phyloP scores from a whole-genome alignment of 2,888 invertebrate species.

The Bellardia bayeri region DNA sequence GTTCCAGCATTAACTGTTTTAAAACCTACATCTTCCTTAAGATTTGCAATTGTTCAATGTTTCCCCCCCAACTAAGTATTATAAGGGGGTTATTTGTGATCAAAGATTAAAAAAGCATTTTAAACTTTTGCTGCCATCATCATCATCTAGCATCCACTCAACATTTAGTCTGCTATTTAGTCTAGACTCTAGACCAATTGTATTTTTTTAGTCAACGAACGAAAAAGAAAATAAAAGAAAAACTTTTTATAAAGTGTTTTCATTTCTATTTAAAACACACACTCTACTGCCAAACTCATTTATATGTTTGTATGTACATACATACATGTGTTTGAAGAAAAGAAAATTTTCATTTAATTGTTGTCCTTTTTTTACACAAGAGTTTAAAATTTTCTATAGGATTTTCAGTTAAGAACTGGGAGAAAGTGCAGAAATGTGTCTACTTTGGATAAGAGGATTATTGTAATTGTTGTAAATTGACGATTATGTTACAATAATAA shows the following conservation, averaged over 20 bases:
- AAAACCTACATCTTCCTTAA: no score
- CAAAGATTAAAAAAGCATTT: conserved; percentile 57
- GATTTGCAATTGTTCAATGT: not conserved
- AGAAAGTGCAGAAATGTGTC: not conserved
- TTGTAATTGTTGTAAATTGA: conserved; percentile 73
- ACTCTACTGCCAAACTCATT: not conserved
- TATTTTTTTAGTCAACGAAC: not conserved
- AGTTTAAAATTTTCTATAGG: conserved; percentile 38
- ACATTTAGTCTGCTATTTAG: conserved; percentile 11
- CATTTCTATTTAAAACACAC: conserved; percentile 10
- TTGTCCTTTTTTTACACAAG: conserved; percentile 45
- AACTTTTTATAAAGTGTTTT: conserved; percentile 46
- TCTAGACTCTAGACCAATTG: conserved; percentile 62
- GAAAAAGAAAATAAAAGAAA: not conserved
- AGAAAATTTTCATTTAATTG: conserved; percentile 36
- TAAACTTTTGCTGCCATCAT: conserved; percentile 52
- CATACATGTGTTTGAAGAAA: not conserved
- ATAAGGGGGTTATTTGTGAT: conserved; percentile 1
- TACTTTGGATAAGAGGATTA: conserved; percentile 72
- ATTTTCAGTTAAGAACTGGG: not conserved
- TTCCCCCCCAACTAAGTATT: no score
- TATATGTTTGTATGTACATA: no score
- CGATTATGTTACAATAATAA: conserved; percentile 63
- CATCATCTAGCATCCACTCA: conserved; percentile 1
- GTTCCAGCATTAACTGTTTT: no score